These are phyloP conservation scores for Epsilonema sp. DNA, from an alignment of 2,888 invertebrate species.

Conservation along the genomic window DNA sequence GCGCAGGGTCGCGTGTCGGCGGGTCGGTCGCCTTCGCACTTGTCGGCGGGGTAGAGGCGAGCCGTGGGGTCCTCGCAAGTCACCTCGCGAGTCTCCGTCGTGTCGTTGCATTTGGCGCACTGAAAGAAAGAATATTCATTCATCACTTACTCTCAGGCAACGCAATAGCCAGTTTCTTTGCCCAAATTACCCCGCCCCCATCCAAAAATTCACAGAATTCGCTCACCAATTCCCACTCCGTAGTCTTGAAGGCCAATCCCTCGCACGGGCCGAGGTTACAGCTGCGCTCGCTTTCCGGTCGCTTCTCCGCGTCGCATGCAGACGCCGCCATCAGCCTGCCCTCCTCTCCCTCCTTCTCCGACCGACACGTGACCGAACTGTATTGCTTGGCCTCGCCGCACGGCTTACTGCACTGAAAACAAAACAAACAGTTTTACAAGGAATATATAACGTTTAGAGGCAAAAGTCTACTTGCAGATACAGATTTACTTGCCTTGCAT, in stretches of 20 bases:
- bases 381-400: slow-evolving; percentile 41
- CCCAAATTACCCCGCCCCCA: too few species aligned
- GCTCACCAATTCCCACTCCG: slow-evolving; percentile 71
- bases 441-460: too few species aligned
- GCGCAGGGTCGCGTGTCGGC: slow-evolving; percentile 46
- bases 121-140: slow-evolving; percentile 8
- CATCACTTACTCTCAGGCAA: too few species aligned
- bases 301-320: slow-evolving; percentile 38
- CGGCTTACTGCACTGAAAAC: slow-evolving; percentile 57
- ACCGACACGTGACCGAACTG: slow-evolving; percentile 25
- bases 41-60: slow-evolving; percentile 23
- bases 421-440: not conserved
- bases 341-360: slow-evolving; percentile 21
- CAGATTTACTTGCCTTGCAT: too few species aligned
- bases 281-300: slow-evolving; percentile 25
- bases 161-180: too few species aligned
- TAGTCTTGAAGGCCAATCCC: slow-evolving; percentile 70
- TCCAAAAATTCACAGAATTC: too few species aligned
- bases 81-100: slow-evolving; percentile 27
- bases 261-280: slow-evolving; percentile 49
- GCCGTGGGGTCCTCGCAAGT: slow-evolving; percentile 25
- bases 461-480: too few species aligned
- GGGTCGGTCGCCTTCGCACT: slow-evolving; percentile 13
- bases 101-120: slow-evolving; percentile 27
- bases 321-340: slow-evolving; percentile 48